These are phyloP conservation scores for Amphimedon queenslandica DNA, from an alignment of 37 sponge, comb jelly and placozoan genomes.

Conservation along the genomic window DNA sequence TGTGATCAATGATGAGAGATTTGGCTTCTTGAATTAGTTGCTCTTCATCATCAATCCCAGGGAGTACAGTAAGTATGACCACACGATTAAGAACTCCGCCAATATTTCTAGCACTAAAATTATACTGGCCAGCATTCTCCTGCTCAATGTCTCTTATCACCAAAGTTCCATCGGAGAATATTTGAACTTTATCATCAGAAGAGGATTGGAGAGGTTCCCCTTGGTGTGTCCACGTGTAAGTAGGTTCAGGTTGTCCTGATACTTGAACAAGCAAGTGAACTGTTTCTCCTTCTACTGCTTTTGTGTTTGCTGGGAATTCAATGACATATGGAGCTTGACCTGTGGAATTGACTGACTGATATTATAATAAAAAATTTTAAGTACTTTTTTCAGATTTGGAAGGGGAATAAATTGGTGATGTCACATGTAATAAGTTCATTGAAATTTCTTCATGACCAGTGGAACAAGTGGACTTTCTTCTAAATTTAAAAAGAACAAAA, in stretches of 20 bases:
- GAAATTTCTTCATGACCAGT: background rate
- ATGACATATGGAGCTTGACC: background rate
- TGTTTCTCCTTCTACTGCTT: background rate
- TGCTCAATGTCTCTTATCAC: background rate
- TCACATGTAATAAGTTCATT: too few relatives aligned
- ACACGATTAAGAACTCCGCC: background rate
- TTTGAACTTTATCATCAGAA: background rate
- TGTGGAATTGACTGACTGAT: background rate
- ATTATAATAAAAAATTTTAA: background rate
- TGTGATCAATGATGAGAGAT: background rate
- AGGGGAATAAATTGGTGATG: background rate
- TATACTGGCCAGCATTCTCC: background rate
- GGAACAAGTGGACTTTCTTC: background rate
- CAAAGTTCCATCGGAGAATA: constrained; percentile 8
- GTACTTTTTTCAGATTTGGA: background rate
- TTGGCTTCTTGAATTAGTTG: background rate
- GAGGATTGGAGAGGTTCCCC: constrained; percentile 6
- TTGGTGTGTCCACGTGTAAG: background rate
- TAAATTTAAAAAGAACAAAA: background rate
- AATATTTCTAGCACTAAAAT: background rate
- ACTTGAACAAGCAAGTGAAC: background rate
- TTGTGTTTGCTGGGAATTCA: background rate
- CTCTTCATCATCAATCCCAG: background rate
- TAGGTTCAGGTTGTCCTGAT: constrained; percentile 8
- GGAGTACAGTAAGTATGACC: background rate